phyloP scores from a whole-genome alignment of 2,797 vertebrate genomes.

The Chiloscyllium punctatum region DNA sequence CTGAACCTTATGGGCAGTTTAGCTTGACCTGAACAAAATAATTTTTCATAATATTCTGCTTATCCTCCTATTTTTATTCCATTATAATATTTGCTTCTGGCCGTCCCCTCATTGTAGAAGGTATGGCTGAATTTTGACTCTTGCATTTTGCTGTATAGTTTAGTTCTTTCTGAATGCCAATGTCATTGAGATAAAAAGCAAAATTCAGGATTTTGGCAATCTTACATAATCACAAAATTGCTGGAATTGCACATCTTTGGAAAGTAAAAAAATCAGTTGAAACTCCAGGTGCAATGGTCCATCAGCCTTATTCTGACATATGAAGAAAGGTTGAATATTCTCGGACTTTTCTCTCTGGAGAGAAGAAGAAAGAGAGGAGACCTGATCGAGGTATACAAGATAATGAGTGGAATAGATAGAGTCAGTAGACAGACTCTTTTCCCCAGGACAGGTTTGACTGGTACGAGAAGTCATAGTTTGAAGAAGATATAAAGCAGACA shows the following conservation, averaged over 20 bases:
- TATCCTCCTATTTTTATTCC: not conserved
- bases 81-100: constrained; percentile 25
- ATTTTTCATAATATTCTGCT: not conserved
- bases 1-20: no score
- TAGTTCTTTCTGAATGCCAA: not conserved
- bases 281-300: not conserved
- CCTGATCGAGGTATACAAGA: no score
- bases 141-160: not conserved
- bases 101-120: not conserved
- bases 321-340: no score
- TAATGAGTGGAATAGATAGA: no score
- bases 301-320: not conserved
- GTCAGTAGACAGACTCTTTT: no score
- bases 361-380: no score
- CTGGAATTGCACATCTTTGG: not conserved
- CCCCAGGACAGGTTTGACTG: no score
- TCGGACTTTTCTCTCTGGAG: no score
- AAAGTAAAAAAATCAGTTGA: not conserved
- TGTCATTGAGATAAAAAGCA: not conserved
- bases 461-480: no score
- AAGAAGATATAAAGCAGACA: no score
- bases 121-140: not conserved
- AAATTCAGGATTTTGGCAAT: not conserved
- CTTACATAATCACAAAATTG: not conserved
- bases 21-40: not conserved